Percentiles rank a stretch among this genome's conserved stretches.
Conservation (phyloP, 1,140 invertebrate species). For the Philopotamus ludificatus region DNA sequence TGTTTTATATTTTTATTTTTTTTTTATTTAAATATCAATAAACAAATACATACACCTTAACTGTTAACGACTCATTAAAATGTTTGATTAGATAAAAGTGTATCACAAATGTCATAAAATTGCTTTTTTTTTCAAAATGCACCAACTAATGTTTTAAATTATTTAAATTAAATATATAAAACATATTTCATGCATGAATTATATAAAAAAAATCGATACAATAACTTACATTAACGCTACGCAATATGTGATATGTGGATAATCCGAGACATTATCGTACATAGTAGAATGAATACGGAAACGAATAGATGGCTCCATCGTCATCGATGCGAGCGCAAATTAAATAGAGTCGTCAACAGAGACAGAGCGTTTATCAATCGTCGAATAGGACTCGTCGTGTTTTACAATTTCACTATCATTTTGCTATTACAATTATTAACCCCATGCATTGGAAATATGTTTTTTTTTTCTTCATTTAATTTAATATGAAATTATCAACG, state of each 20-base stretch:
- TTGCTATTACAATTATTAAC: slow-evolving; percentile 29
- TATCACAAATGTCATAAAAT: slow-evolving; percentile 2
- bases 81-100: neutral
- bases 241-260: too few relatives aligned
- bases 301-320: too few relatives aligned
- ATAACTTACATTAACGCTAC: too few relatives aligned
- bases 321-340: too few relatives aligned
- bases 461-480: slow-evolving; percentile 25
- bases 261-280: too few relatives aligned
- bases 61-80: slow-evolving; percentile 17
- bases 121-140: slow-evolving; percentile 4
- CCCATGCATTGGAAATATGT: slow-evolving; percentile 22
- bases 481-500: slow-evolving; percentile 28
- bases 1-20: slow-evolving; percentile 16
- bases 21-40: too few relatives aligned
- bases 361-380: slow-evolving; percentile 12
- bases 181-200: too few relatives aligned
- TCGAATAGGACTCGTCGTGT: neutral
- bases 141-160: neutral
- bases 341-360: slow-evolving; percentile 10
- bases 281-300: too few relatives aligned
- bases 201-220: too few relatives aligned
- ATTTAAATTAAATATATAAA: neutral
- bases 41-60: slow-evolving; percentile 14
- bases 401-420: slow-evolving; percentile 25